Percentiles rank a stretch among this genome's conserved stretches.
Conservation (phyloP, 2,888 invertebrate species). For the Nomada hirtipes region DNA sequence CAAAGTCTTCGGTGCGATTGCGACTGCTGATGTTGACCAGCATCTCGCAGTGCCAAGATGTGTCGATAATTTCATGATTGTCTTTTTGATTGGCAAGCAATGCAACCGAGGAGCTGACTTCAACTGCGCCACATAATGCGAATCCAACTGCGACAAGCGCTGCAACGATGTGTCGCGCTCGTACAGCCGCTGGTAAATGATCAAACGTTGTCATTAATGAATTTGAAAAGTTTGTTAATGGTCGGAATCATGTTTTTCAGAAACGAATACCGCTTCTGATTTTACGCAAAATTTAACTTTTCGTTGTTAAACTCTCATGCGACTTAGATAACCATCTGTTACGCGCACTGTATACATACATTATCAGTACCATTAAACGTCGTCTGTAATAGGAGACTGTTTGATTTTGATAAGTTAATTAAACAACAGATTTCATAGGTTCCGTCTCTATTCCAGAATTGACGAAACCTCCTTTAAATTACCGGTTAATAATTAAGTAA, state of each 20-base stretch:
- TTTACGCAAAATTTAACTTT: too few species aligned
- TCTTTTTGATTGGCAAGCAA: slow-evolving; percentile 85
- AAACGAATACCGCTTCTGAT: too few species aligned
- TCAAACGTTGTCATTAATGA: slow-evolving; percentile 21
- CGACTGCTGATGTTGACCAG: slow-evolving; percentile 81
- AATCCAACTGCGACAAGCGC: slow-evolving; percentile 86
- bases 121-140: slow-evolving; percentile 86
- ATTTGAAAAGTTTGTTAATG: neutral
- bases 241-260: neutral
- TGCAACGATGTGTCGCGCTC: slow-evolving; percentile 85
- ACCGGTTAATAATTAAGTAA: neutral
- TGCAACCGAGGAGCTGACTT: slow-evolving; percentile 86
- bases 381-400: slow-evolving; percentile 34
- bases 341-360: slow-evolving; percentile 23
- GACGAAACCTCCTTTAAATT: neutral
- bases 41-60: slow-evolving; percentile 83
- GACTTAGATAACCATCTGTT: slow-evolving; percentile 5
- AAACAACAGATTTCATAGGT: slow-evolving; percentile 30
- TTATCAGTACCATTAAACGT: slow-evolving; percentile 46
- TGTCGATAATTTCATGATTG: slow-evolving; percentile 83
- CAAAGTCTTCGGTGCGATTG: slow-evolving; percentile 81
- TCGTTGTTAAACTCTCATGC: neutral
- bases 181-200: slow-evolving; percentile 78
- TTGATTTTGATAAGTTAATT: slow-evolving; percentile 69
- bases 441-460: neutral